Base-by-base conservation (phyloP, 2,797 vertebrate genomes). In the Allobates femoralis region DNA sequence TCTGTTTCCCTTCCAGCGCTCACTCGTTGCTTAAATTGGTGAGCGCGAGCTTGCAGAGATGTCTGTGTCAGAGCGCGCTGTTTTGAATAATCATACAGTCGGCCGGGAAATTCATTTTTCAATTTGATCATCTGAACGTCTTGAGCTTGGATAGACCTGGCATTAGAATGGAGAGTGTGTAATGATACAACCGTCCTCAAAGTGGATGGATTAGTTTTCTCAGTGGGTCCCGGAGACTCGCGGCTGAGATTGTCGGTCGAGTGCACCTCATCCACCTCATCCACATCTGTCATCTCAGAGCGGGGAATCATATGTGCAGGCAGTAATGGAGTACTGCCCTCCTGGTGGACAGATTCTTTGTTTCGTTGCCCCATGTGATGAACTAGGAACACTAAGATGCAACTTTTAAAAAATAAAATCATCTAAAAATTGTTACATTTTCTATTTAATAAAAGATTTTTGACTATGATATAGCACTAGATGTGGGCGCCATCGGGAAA, bases 71-170 rank as follows among this genome's bases (percentile, higher is more conserved):
- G 66, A n/a, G 21, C 23, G 37, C 7, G 3, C 50, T 50, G 76
- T 80, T 81, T 66, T 84, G 50, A 73, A 76, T 84, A 85, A 75
- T 84, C 46, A 80, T 76, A 84, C 28, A 80, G n/a, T 34, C 71
- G 12, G 50, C 75, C 30, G 41, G 77, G 55, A 80, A 87, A 87
- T 79, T 55, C 66, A 84, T 84, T 87, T 79, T 87, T 87, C 81
- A 87, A 83, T 83, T 83, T 84, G 75, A 83, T 87, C 62, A 28
- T 84, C 67, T 74, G 74, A 41, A 32, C 19, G 83, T 46, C 21
- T 79, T 51, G 71, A 88, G 60, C 87, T 41, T 88, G 88, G 86
- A 90, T 90, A 50, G 85, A 85, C 66, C 58, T 78, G 19, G 78
- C 85, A 85, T 53, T 16, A 81, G 89, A 89, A 62, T 67, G 85